Base-by-base conservation (phyloP, 1,140 invertebrate species). In the Melipona quadrifasciata region DNA sequence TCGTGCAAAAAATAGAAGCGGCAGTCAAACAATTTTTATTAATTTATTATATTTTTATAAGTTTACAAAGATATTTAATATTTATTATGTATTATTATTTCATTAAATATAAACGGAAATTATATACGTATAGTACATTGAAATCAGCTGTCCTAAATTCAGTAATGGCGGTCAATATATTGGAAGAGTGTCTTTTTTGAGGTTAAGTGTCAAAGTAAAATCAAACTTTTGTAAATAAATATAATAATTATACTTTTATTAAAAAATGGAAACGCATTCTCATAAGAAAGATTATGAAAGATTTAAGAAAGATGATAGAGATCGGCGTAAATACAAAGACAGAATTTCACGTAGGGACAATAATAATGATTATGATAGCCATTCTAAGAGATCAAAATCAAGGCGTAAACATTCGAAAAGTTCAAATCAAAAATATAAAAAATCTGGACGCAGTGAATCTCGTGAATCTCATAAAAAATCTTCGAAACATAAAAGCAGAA, bases 401-500 rank as follows among this genome's bases (percentile, higher is more conserved):
- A 81, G 75, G 55, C 75, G 78, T 39, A 89, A 87, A 85, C 58
- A 12, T 1, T 75, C 77, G 16, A 87, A 81, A 79, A 91, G 78
- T 55, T 85, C 27, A n/a, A 76, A 78, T 24, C 82, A 87, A 14
- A 83, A 79, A 31, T 86, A 81, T 27, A 91, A 87, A 53, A 93
- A 89, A 53, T 90, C 80, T 6, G 91, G 81, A 68, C 39, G 77
- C 17, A 87, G 80, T 0, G 53, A 71, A 27, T 87, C 73, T 21
- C 80, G 71, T 1, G 84, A 89, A 16, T 84, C 68, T 51, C 67
- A 72, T n/a, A 90, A 89, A 75, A 93, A 91, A 57, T 87, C 87
- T 3, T 90, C 86, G 0, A 93, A 93, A 64, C 84, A 85, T 57
- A 93, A 90, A 84, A 89, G 34, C 21, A 82, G 70, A 61, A 90